Evolutionary conservation across 1,140 invertebrate species (phyloP), one percentile per base, ranked within the genome.

Genomic region (Dinoponera quadriceps): DNA sequence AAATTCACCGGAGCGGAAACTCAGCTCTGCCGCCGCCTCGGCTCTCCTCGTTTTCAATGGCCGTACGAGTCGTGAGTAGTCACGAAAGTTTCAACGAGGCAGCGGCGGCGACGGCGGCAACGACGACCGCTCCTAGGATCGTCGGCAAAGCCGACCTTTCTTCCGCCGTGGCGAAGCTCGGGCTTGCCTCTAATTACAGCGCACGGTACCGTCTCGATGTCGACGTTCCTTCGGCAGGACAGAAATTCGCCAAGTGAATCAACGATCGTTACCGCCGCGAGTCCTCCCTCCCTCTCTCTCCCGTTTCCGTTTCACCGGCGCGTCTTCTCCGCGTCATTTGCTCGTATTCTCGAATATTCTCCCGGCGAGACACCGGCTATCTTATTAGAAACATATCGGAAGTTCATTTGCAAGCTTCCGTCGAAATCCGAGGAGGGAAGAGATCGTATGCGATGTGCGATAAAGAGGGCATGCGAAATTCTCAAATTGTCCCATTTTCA

Each of bases 141-240:
- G 86, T 27, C 54, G 65, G 77, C 68, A 87, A 90, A 89, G 85
- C 82, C 83, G 55, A 77, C 83, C 86, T 85, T 86, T 71, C 86
- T 90, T 89, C 83, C 88, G 77, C 54, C 66, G 13, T 49, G 80
- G 78, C 69, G 62, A 81, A 84, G 69, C 77, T 63, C 68, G 72
- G 16, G 55, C 78, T 89, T 78, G 57, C 29, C 83, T 82, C 86
- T 90, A 90, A 91, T 91, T 91, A 90, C 86, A 83, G 54, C 55
- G 20, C n/a, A n/a, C 38, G 27, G 60, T 59, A 60, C 68, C 72
- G 55, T 80, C 80, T 62, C 82, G 82, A 80, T 60, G 87, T 55
- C 66, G 72, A 86, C 85, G 83, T 87, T 85, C 63, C 86, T 86
- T 88, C 89, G 82, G 25, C 78, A 83, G 66, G 54, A 59, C 84